Percentiles rank a stretch among this genome's conserved stretches.
phyloP scores from a whole-genome alignment of 2,888 invertebrate genomes.

The Chrysodeixis includens region DNA sequence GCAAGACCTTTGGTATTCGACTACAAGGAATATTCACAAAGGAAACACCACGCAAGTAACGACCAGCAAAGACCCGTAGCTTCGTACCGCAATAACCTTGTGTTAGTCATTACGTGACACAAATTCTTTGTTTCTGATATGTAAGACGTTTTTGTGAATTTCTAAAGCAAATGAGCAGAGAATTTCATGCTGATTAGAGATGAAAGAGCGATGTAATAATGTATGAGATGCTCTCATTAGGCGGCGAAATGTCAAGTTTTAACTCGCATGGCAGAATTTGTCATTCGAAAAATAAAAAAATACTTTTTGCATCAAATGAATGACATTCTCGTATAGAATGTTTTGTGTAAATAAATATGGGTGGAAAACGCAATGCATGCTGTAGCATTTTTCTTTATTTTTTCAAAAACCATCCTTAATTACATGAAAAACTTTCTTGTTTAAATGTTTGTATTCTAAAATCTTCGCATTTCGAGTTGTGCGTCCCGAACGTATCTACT shows the following conservation, averaged over 20 bases:
- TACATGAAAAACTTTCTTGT: no score
- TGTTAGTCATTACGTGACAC: background rate
- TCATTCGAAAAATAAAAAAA: background rate
- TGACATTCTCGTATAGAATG: no score
- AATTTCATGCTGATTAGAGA: conserved; percentile 6
- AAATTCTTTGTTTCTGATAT: background rate
- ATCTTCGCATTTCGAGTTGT: no score
- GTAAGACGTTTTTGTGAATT: background rate
- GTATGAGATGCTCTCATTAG: conserved; percentile 7
- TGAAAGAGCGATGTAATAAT: conserved; percentile 1
- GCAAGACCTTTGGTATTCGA: conserved; percentile 9
- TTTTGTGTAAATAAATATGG: no score
- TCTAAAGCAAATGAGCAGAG: background rate
- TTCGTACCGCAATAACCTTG: background rate
- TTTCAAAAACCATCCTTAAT: no score
- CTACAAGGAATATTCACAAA: background rate
- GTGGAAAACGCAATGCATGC: no score
- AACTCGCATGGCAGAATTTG: background rate
- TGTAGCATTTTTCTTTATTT: no score
- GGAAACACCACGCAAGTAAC: conserved; percentile 7
- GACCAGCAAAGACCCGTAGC: background rate
- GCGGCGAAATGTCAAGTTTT: background rate
- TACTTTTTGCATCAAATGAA: no score
- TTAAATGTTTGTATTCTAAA: no score
- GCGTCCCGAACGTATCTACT: no score